Percentiles rank a stretch among this genome's conserved stretches.
Conservation (phyloP, 2,797 vertebrate species). For the Hybognathus amarus region DNA sequence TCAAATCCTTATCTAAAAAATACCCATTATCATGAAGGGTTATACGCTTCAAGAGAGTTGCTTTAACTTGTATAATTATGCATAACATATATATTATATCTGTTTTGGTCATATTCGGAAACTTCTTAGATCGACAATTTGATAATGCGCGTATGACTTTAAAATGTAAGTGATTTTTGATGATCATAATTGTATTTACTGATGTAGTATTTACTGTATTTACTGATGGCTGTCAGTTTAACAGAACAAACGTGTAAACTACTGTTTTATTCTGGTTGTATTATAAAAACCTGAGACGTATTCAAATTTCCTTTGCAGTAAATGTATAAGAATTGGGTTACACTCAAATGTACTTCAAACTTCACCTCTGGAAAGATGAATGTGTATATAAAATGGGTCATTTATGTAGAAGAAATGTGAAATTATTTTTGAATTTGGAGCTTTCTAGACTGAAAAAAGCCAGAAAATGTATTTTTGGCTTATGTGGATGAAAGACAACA, state of each 20-base stretch:
- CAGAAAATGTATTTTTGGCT: too few relatives aligned
- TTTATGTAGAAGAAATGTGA: too few relatives aligned
- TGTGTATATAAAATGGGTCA: too few relatives aligned
- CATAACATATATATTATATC: too few relatives aligned
- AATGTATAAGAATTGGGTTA: too few relatives aligned
- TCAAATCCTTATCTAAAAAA: background rate
- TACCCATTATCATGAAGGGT: background rate
- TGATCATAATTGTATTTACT: background rate
- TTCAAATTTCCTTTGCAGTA: background rate
- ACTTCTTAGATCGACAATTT: background rate
- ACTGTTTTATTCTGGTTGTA: background rate
- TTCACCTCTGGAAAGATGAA: too few relatives aligned
- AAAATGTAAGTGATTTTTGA: conserved; percentile 6
- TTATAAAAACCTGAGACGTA: background rate
- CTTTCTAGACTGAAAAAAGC: too few relatives aligned
- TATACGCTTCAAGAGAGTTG: background rate
- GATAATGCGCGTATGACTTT: background rate
- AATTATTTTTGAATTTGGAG: too few relatives aligned
- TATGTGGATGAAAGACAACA: too few relatives aligned
- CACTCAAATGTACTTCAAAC: too few relatives aligned
- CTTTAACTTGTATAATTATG: background rate
- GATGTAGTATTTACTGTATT: background rate
- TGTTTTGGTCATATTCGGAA: background rate
- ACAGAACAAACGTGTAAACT: background rate
- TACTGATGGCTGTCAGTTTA: background rate